Conservation (phyloP, 2,797 vertebrate species). For the Antrozous pallidus region DNA sequence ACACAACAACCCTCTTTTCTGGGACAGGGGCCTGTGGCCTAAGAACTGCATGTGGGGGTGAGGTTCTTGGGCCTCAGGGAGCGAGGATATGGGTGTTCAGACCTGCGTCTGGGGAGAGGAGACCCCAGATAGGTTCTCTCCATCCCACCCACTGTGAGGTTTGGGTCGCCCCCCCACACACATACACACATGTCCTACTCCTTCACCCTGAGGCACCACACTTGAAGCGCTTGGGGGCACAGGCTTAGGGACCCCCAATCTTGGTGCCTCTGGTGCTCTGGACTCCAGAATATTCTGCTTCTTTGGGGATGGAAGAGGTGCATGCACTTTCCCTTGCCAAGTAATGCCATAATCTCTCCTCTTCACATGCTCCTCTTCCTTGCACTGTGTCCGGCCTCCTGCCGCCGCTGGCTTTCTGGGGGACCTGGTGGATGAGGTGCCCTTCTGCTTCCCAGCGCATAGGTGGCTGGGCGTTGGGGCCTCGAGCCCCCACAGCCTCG, state of each 20-base stretch:
- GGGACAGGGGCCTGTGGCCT: not conserved
- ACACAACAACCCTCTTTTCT: not conserved
- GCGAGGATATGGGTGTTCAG: not conserved
- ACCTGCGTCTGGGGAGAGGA: not conserved
- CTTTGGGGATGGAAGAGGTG: not conserved
- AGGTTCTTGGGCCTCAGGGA: not conserved
- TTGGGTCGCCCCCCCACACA: not conserved
- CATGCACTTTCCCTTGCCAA: not conserved
- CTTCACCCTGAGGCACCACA: not conserved
- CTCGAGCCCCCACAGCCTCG: not conserved
- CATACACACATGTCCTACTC: not conserved
- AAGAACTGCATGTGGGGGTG: not conserved
- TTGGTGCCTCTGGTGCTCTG: not conserved
- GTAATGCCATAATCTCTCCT: not conserved
- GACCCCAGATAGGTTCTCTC: not conserved
- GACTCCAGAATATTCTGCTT: not conserved
- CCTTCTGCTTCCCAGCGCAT: rapidly evolving
- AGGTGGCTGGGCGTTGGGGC: not conserved
- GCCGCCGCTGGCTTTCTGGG: rapidly evolving
- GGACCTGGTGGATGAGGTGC: rapidly evolving
- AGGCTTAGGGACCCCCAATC: not conserved
- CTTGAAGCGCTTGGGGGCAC: not conserved
- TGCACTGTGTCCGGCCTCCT: not conserved
- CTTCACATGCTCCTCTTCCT: not conserved
- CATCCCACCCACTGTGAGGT: not conserved